Base-by-base conservation (phyloP, 2,888 invertebrate species). In the Cephalotes varians region DNA sequence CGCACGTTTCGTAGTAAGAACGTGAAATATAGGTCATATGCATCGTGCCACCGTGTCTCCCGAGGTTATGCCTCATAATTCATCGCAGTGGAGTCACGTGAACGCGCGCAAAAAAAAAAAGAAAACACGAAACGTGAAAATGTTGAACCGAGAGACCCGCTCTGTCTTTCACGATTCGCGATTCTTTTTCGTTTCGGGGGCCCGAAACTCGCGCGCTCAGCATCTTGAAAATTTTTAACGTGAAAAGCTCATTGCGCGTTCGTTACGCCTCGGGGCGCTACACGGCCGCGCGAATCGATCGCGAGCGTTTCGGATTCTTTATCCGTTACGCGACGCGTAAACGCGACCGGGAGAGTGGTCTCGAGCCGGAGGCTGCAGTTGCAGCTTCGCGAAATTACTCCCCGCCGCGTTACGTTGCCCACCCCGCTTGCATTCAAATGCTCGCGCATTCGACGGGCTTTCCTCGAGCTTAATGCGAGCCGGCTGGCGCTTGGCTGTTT, bases 61-160 rank as follows among this genome's bases (percentile, higher is more conserved):
- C 81, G 89, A 86, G 88, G 88, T 90, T 90, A 88, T 84, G 83
- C 86, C 44, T 85, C 87, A 88, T 90, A 90, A 90, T 90, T 90
- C 86, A 90, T 86, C 82, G 84, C 40, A 37, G 47, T 37, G 58
- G 64, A 83, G 83, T 85, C 81, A 86, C 76, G 9, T 71, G 67
- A 18, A 62, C 65, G 67, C 12, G 83, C 82, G 44, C 44, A 49
- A 15, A 18, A 44, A 25, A 44, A 44, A 40, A 69, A 49, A 56
- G 21, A 86, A 83, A 83, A 85, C 31, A 58, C 80, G n/a, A n/a
- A n/a, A 80, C 54, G 81, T 69, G 88, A 72, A 77, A 89, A 85
- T 83, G 74, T n/a, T 56, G 87, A 81, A 74, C 9, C 71, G 64
- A 64, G 81, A 56, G 60, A 65, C 60, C 4, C 12, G 5, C 10